Evolutionary conservation across 1,140 invertebrate genomes (phyloP).

Genomic region (Centruroides vittatus): DNA sequence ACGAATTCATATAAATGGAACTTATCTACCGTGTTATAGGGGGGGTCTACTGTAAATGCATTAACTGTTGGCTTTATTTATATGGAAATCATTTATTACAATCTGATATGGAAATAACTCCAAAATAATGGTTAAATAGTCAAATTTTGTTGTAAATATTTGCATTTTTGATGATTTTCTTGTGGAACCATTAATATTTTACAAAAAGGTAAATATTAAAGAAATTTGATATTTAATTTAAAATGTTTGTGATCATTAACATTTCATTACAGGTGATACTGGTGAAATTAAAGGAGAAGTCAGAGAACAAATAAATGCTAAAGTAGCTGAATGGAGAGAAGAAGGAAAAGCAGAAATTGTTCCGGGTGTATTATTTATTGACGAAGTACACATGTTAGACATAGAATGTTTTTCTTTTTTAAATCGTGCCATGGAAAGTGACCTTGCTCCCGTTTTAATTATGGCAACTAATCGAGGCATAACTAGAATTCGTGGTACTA

Average conservation of each 20-base stretch:
- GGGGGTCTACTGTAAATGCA: too few relatives aligned
- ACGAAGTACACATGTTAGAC: conserved; percentile 96
- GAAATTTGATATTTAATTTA: conserved; percentile 28
- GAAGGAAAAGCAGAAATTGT: conserved; percentile 98
- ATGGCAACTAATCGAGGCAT: conserved; percentile 99
- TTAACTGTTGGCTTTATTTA: too few relatives aligned
- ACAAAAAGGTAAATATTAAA: too few relatives aligned
- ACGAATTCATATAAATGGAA: too few relatives aligned
- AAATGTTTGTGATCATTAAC: neutral
- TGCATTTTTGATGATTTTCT: too few relatives aligned
- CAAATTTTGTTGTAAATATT: too few relatives aligned
- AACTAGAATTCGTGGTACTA: conserved; percentile 86
- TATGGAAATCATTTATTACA: too few relatives aligned
- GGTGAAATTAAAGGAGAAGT: conserved; percentile 98
- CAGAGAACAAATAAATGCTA: conserved; percentile 95
- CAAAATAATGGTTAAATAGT: too few relatives aligned
- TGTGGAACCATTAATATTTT: too few relatives aligned
- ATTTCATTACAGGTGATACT: conserved; percentile 59
- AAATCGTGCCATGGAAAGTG: conserved; percentile 89
- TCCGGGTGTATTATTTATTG: conserved; percentile 84
- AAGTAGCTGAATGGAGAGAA: conserved; percentile 96
- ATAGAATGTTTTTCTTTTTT: conserved; percentile 98
- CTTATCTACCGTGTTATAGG: too few relatives aligned
- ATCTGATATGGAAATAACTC: too few relatives aligned
- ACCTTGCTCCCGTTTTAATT: conserved; percentile 93